Evolutionary conservation across 2,113 vertebrate species (phyloP), one percentile per base, ranked within the genome.

Genomic region (Pseudorasbora parva): DNA sequence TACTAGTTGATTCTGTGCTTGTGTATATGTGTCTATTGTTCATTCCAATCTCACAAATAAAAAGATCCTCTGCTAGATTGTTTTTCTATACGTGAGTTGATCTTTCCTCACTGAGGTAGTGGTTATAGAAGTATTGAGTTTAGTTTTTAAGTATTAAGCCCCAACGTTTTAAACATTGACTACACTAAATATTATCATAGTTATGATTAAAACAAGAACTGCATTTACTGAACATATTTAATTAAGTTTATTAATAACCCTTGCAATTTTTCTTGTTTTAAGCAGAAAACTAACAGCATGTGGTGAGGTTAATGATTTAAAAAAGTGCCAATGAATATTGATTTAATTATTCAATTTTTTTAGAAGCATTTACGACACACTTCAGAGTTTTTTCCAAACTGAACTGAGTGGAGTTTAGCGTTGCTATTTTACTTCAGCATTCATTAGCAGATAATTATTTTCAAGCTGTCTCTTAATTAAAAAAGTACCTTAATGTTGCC

Each of bases 11-110:
- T 43, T 45, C n/a, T 27, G 37, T 59, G 27, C 21, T 12, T 60
- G 91, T 89, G 1, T 77, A 23, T 80, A 47, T 27, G n/a, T 47
- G 68, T 71, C 37, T 21, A 43, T n/a, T 80, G 19, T 17, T 57
- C 54, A 5, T 57, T 41, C 54, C n/a, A 43, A 19, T 59, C 33
- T 60, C 5, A 43, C 3, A 60, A 78, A 78, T 25, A 59, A 59
- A 78, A 72, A 72, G 69, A 47, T 72, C 14, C 19, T 37, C 37
- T 14, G 12, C 17, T 4, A 17, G 14, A 43, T 74, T 37, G 72
- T 43, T 14, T 51, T 23, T 76, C 27, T 21, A 41, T 41, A 68
- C n/a, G 75, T 27, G 51, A n/a, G 33, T 5, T 69, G 3, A 33
- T 68, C 9, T 64, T 30, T 14, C 33, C 51, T 30, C 33, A 25